These are phyloP conservation scores for Eupithecia subumbrata DNA, from an alignment of 2,888 invertebrate genomes.

Conservation along the genomic window DNA sequence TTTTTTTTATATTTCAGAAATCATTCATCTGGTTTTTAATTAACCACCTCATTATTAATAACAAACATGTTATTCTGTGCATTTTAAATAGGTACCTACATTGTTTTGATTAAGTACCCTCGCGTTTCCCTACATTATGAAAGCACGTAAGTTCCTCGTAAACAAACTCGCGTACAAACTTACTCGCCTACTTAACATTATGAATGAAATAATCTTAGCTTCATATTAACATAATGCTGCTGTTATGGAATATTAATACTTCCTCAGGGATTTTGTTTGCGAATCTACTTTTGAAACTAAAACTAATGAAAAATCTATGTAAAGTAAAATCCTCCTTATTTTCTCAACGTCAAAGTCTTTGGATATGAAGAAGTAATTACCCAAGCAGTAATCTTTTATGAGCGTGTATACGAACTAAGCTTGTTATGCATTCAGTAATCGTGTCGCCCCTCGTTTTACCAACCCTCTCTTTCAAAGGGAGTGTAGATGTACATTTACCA, in stretches of 20 bases:
- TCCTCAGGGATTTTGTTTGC: not conserved
- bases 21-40: no score
- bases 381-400: conserved; percentile 30
- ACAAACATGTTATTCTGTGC: not conserved
- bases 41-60: not conserved
- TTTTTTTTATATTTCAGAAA: no score
- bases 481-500: conserved; percentile 14
- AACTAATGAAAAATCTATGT: conserved; percentile 8
- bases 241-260: conserved; percentile 12
- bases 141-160: conserved; percentile 12
- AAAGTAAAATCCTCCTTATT: conserved; percentile 5
- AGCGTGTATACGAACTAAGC: conserved; percentile 40
- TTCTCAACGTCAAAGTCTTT: not conserved
- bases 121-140: not conserved
- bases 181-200: conserved; percentile 12
- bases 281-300: not conserved
- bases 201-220: conserved; percentile 35
- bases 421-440: conserved; percentile 58
- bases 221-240: conserved; percentile 11
- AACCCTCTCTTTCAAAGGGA: conserved; percentile 13
- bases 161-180: conserved; percentile 15
- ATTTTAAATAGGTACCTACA: not conserved
- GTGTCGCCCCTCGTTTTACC: conserved; percentile 38
- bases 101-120: not conserved
- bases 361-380: conserved; percentile 4